A percentile compares a stretch with the other conserved stretches of the same genome.
Conservation (phyloP, 2,888 invertebrate genomes). For the Phaonia tiefii region DNA sequence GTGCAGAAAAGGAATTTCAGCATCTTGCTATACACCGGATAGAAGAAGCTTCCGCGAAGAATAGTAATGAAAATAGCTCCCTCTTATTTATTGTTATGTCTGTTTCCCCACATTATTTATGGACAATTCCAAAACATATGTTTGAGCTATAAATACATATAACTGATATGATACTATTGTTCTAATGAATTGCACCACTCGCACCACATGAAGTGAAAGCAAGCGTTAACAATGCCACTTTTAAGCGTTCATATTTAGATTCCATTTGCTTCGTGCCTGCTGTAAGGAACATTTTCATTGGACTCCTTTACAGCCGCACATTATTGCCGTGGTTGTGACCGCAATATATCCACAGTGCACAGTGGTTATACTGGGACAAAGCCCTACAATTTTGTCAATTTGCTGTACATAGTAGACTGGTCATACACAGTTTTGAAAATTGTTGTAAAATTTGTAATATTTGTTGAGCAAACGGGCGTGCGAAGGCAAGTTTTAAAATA, state of each 20-base stretch:
- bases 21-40: background rate
- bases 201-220: background rate
- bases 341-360: no score
- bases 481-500: no score
- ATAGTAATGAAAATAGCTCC: constrained; percentile 23
- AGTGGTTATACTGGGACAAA: no score
- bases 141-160: constrained; percentile 32
- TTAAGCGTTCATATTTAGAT: background rate
- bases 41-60: no score
- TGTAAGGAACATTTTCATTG: no score
- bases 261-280: background rate
- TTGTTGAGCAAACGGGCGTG: no score
- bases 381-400: no score
- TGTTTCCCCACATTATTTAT: constrained; percentile 23
- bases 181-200: constrained; percentile 15
- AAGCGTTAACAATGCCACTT: background rate
- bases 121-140: constrained; percentile 31
- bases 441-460: no score
- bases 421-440: no score
- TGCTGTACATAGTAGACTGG: no score
- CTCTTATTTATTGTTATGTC: constrained; percentile 22
- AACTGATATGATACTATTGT: constrained; percentile 26
- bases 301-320: no score
- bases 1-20: background rate
- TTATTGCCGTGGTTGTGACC: no score